Evolutionary conservation across 2,113 vertebrate species (phyloP).

Genomic region (Pseudorasbora parva): DNA sequence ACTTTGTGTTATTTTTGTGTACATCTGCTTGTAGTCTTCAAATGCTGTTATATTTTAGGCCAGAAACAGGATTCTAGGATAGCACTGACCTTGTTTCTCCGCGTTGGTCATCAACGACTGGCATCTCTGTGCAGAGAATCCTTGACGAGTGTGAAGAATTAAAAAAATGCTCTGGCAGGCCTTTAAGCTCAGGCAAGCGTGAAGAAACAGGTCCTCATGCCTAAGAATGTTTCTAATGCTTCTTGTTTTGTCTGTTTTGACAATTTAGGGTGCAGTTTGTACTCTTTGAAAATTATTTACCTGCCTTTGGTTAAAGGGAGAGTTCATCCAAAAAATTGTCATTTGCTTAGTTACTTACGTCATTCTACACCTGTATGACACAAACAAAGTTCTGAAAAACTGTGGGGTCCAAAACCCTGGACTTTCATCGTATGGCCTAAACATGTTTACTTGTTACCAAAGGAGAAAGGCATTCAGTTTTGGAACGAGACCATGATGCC

Average conservation of each 20-base stretch:
- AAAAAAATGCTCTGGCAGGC: constrained; percentile 17
- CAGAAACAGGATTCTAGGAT: not conserved
- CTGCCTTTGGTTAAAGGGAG: not conserved
- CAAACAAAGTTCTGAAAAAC: no score
- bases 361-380: not conserved
- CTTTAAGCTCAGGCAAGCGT: constrained; percentile 14
- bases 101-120: not conserved
- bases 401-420: not conserved
- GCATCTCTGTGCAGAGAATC: constrained; percentile 23
- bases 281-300: not conserved
- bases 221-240: not conserved
- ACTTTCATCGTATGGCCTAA: not conserved
- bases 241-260: constrained; percentile 5
- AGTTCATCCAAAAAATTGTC: no score
- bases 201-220: constrained; percentile 42
- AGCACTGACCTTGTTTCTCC: constrained; percentile 31
- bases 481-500: not conserved
- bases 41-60: not conserved
- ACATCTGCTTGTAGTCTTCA: not conserved
- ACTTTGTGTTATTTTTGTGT: not conserved
- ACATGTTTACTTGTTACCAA: not conserved
- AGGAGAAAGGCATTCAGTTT: not conserved
- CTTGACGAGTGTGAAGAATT: constrained; percentile 42
- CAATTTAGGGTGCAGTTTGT: not conserved
- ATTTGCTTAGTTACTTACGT: not conserved